Percentiles rank a stretch among this genome's conserved stretches.
Evolutionary conservation across 2,888 invertebrate genomes (phyloP).

Genomic region (Onthophagus sagittarius): DNA sequence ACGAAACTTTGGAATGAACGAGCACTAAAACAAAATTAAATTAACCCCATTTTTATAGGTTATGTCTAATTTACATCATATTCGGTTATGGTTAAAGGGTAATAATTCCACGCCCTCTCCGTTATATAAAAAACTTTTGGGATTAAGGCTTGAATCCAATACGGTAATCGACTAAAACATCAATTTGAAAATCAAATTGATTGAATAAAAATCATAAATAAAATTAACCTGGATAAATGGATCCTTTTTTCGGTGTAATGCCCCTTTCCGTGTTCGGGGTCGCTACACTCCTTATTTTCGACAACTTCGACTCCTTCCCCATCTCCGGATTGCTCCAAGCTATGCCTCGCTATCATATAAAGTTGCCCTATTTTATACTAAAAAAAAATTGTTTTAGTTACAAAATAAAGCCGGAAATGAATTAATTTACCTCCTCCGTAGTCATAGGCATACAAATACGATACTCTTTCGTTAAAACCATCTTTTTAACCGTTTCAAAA

Average conservation of each 20-base stretch:
- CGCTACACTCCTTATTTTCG: constrained; percentile 74
- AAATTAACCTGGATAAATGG: constrained; percentile 73
- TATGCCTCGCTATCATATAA: constrained; percentile 93
- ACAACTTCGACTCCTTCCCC: constrained; percentile 92
- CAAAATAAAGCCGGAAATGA: constrained; percentile 15
- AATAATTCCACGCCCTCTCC: constrained; percentile 94
- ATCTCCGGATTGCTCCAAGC: constrained; percentile 83
- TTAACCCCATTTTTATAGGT: constrained; percentile 19
- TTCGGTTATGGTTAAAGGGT: constrained; percentile 83
- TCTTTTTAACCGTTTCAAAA: constrained; percentile 40
- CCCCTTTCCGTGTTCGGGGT: constrained; percentile 76
- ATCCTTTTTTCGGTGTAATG: constrained; percentile 89
- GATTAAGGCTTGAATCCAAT: constrained; percentile 83
- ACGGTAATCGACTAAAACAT: constrained; percentile 74
- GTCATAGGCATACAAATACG: constrained; percentile 90
- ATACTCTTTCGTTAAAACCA: constrained; percentile 86
- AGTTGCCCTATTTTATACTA: constrained; percentile 89
- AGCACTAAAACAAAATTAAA: constrained; percentile 65
- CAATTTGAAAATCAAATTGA: background rate
- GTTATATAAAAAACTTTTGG: constrained; percentile 90
- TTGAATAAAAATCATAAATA: constrained; percentile 1
- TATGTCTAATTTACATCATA: constrained; percentile 63
- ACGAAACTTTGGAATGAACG: constrained; percentile 80
- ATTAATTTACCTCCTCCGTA: constrained; percentile 74
- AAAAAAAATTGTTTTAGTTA: constrained; percentile 34